phyloP scores from a whole-genome alignment of 2,113 vertebrate species.

The Clarias batrachus region DNA sequence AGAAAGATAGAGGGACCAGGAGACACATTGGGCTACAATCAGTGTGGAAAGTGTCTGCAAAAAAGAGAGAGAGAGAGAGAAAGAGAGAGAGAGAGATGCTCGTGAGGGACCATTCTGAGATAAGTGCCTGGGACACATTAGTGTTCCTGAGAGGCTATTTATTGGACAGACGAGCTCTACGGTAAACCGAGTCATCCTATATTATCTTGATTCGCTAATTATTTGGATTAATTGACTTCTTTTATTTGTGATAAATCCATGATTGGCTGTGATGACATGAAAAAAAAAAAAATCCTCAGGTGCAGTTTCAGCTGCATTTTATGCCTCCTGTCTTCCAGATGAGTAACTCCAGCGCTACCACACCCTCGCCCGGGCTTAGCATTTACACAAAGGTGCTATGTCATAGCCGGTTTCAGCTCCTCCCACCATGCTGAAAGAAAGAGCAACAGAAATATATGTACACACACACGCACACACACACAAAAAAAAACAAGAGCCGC shows the following conservation, averaged over 20 bases:
- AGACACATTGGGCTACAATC: slow-evolving; percentile 25
- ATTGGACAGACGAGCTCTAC: background rate
- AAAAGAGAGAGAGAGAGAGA: background rate
- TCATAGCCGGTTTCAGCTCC: background rate
- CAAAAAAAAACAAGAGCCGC: background rate
- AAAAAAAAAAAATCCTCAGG: background rate
- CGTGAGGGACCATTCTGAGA: slow-evolving; percentile 15
- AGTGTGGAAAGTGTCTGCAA: background rate
- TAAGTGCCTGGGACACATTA: slow-evolving; percentile 20
- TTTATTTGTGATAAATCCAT: background rate
- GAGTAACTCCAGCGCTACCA: background rate
- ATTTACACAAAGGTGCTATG: background rate
- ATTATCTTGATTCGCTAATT: slow-evolving; percentile 24
- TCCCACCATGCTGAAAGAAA: background rate
- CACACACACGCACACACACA: background rate
- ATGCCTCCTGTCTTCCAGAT: background rate
- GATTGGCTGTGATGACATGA: background rate
- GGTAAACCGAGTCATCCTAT: background rate
- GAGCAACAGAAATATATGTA: background rate
- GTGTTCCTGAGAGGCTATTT: slow-evolving; percentile 14
- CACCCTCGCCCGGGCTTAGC: background rate
- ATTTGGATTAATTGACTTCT: background rate
- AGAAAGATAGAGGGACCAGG: slow-evolving; percentile 18
- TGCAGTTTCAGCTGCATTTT: background rate
- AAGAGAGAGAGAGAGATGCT: slow-evolving; percentile 20